Evolutionary conservation across 2,113 vertebrate species (phyloP).

Genomic region (Hepsetus odoe): DNA sequence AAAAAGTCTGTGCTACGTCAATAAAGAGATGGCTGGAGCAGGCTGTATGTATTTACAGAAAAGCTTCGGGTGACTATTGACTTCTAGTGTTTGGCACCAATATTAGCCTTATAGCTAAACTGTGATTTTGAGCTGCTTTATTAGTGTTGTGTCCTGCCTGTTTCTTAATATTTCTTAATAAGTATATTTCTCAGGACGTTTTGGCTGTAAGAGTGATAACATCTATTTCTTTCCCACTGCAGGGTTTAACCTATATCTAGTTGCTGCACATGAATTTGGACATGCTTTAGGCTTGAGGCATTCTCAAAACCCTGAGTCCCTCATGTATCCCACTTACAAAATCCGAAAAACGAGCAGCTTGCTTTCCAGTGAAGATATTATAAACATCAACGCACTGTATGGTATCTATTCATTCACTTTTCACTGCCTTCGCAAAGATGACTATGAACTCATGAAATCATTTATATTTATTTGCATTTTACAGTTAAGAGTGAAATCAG

Average conservation of each 20-base stretch:
- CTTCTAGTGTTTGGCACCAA: too few relatives aligned
- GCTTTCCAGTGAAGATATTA: constrained; percentile 79
- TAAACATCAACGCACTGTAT: constrained; percentile 80
- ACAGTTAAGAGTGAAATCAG: neutral
- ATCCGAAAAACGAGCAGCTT: constrained; percentile 44
- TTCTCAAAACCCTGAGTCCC: constrained; percentile 73
- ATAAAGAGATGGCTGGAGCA: too few relatives aligned
- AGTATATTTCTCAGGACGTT: neutral
- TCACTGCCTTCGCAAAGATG: neutral
- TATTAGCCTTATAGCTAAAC: too few relatives aligned
- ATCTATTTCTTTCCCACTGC: constrained; percentile 40
- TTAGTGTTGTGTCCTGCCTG: too few relatives aligned
- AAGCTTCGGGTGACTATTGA: too few relatives aligned
- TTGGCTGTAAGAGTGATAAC: constrained; percentile 4
- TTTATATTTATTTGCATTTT: neutral
- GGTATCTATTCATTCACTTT: constrained; percentile 68
- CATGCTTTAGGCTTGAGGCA: constrained; percentile 84
- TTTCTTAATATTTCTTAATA: too few relatives aligned
- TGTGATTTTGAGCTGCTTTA: too few relatives aligned
- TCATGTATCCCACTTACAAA: constrained; percentile 84
- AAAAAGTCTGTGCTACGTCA: too few relatives aligned
- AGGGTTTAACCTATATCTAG: constrained; percentile 79
- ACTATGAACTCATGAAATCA: neutral
- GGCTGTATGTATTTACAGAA: too few relatives aligned
- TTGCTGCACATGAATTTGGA: constrained; percentile 84